These are phyloP conservation scores for Amblyopsis hoosieri DNA, from an alignment of 2,797 vertebrate species.

Conservation along the genomic window DNA sequence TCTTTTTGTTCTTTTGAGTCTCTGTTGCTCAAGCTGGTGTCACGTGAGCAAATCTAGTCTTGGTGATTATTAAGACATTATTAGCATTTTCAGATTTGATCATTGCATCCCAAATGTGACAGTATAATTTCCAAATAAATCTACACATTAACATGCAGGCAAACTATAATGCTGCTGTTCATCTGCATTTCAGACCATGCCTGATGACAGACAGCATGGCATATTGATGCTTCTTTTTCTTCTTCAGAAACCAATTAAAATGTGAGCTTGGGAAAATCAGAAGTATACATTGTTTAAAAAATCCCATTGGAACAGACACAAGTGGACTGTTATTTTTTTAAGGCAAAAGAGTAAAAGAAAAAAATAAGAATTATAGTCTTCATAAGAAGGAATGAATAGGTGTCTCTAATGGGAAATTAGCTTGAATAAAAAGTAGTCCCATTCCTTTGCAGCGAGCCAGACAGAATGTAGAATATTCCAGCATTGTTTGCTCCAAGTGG, in stretches of 20 bases:
- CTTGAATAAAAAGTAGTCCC: constrained; percentile 58
- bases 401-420: constrained; percentile 55
- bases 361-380: constrained; percentile 49
- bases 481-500: constrained; percentile 22
- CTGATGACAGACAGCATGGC: constrained; percentile 33
- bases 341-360: constrained; percentile 47
- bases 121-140: constrained; percentile 17
- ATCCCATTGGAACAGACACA: constrained; percentile 55
- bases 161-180: constrained; percentile 29
- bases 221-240: constrained; percentile 26
- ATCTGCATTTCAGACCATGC: constrained; percentile 37
- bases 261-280: constrained; percentile 40
- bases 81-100: neutral
- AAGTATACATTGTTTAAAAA: constrained; percentile 53
- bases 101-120: neutral
- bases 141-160: constrained; percentile 32
- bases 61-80: neutral
- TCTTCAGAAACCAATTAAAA: constrained; percentile 59
- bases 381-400: constrained; percentile 57
- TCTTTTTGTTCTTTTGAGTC: too few species aligned
- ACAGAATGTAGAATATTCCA: constrained; percentile 42
- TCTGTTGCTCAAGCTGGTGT: too few species aligned
- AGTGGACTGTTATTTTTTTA: constrained; percentile 52
- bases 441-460: constrained; percentile 43
- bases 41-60: neutral